Base-by-base conservation (phyloP, 2,888 invertebrate genomes). In the Tenodera sinensis region DNA sequence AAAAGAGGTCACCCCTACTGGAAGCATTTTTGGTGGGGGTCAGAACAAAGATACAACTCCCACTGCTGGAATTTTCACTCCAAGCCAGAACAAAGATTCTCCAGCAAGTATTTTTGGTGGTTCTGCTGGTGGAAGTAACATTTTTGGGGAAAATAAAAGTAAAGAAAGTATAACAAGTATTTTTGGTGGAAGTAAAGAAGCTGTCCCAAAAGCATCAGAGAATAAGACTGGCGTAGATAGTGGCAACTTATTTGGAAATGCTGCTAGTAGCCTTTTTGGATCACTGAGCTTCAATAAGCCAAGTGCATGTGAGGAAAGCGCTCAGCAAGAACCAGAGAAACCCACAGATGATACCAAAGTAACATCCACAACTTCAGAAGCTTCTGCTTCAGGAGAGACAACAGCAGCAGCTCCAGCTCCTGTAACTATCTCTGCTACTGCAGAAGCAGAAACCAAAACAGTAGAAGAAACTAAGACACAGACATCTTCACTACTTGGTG, bases 361-460 rank as follows among this genome's bases (percentile, higher is more conserved):
- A 6, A 71, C 15, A 20, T 71, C 54, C 15, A 25, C 15, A 71
- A 25, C 25, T 15, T 20, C 6, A 6, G 54, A 71, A 25, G 25
- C 54, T 20, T 25, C 20, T 71, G 20, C 6, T 20, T 71, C 3
- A 3, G 54, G 20, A 4, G 20, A 71, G 6, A 20, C 20, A 20
- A 71, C 54, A 71, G 14, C 47, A 6, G n/a, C n/a, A n/a, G n/a
- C n/a, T n/a, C n/a, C n/a, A n/a, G 0, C 54, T 54, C 54, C 54
- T 54, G 15, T 15, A 54, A 54, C 2, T 54, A 20, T 54, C 20
- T 15, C 54, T 54, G 20, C 54, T 25, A 71, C 91, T 88, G 90
- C 91, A 28, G 90, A 91, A 71, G 90, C 91, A 85, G 88, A 90
- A 28, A 88, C 89, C n/a, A 88, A 90, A 47, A 88, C 86, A 81